Base-by-base conservation (phyloP, 1,140 invertebrate genomes). In the Ylistrum balloti region DNA sequence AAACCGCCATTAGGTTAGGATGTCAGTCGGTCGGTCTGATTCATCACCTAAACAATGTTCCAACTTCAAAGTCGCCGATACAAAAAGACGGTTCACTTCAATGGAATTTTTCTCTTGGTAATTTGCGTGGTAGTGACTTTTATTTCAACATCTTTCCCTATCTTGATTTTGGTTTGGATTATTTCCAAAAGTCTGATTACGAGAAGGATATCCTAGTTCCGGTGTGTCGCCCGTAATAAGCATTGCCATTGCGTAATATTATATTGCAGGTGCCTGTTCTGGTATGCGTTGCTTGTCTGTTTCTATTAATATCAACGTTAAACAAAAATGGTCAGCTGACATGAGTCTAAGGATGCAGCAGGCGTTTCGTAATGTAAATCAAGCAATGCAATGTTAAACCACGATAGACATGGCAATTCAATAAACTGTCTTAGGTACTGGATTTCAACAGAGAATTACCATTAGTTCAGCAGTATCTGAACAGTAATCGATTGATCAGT, bases 1-100 rank as follows among this genome's bases (percentile, higher is more conserved):
- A n/a, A 28, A 74, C 22, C 56, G 7, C 17, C 56, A 17, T 28
- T 74, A n/a, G 56, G 56, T 74, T 74, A 74, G 22, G 56, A 17
- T 74, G 56, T 74, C 56, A 74, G 56, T 74, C 56, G 56, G 56
- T n/a, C 56, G n/a, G 13, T 45, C 41, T 45, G 56, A 74, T 74
- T 28, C 56, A 28, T 74, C 9, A 74, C 13, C n/a, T 74, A 74
- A 74, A 74, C 56, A 28, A 74, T 74, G 2, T 74, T n/a, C 22
- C 0, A 74, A 74, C 56, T 74, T 74, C 56, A 74, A 74, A 74
- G 56, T 74, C 56, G 13, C 20, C 11, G 22, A 28, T 17, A 28
- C 56, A 28, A 74, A 74, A 74, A 74, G 28, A 3, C 15, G 22
- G 22, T 28, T 74, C 56, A 74, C 56, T 74, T 74, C 56, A 74